Evolutionary conservation across 2,113 vertebrate species (phyloP).

Genomic region (Ammodramus savannarum): DNA sequence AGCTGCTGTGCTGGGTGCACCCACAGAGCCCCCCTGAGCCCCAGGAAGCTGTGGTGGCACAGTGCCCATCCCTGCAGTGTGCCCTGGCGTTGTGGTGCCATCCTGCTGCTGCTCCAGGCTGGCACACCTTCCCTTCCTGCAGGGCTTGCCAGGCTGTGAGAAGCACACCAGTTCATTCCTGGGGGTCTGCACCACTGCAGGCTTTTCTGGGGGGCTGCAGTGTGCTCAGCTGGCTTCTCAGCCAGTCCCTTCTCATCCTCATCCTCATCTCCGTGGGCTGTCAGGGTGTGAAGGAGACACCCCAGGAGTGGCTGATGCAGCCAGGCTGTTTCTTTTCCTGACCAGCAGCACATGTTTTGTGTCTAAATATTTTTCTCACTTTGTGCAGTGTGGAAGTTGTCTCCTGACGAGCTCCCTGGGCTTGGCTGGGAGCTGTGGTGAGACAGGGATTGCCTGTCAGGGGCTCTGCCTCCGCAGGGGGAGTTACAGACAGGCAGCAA

Average conservation of each 20-base stretch:
- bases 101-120: fast-evolving
- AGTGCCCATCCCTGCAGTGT: fast-evolving
- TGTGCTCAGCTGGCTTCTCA: not conserved
- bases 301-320: not conserved
- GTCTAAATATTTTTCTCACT: not conserved
- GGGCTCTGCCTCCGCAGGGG: not conserved
- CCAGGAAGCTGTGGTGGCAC: not conserved
- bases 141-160: not conserved
- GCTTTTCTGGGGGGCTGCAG: not conserved
- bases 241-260: not conserved
- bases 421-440: not conserved
- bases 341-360: constrained; percentile 10
- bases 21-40: not conserved
- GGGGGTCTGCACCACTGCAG: not conserved
- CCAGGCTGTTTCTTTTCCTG: not conserved
- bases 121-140: not conserved
- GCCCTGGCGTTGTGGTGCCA: fast-evolving
- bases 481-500: not conserved
- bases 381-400: not conserved
- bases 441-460: not conserved
- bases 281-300: not conserved
- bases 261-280: not conserved
- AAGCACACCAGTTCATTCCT: not conserved
- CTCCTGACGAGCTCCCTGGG: not conserved
- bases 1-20: fast-evolving